Base-by-base conservation (phyloP, 2,113 vertebrate genomes). In the Gobio gobio region DNA sequence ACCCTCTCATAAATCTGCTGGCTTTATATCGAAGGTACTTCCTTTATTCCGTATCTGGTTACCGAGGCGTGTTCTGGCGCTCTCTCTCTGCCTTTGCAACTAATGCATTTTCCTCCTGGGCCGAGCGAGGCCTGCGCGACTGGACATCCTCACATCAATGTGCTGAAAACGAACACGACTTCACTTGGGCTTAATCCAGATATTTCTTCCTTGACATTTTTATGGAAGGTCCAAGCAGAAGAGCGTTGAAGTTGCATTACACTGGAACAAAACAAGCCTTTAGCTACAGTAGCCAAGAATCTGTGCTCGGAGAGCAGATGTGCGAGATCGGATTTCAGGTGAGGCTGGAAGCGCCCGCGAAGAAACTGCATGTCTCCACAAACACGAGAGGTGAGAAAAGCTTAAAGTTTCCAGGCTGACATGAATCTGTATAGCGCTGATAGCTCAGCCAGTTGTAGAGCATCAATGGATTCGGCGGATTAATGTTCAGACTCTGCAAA, bases 81-180 rank as follows among this genome's bases (percentile, higher is more conserved):
- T 83, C 79, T 89, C 45, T 70, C 54, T 45, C 49, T 85, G 87
- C 87, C 58, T 22, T 89, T 33, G 81, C 85, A 88, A 84, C 91
- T 94, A 93, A 95, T 95, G 93, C 79, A 12, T 95, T 94, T 93
- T 90, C 94, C 94, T 95, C 85, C 92, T 94, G 94, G 90, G 87
- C 76, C 82, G 74, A 82, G 86, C 63, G 49, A 61, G 78, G 70
- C 29, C 78, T 88, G 40, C 85, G 64, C 45, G 59, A 92, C 87
- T 78, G 85, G 90, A 86, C 86, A 79, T 61, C 90, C 87, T 92
- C 87, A 83, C 89, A 85, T 91, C 89, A 87, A 91, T 86, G 84
- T 88, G 89, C 51, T 88, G 91, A 92, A 91, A 93, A 92, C 58
- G 70, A 91, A 90, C 80, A 88, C 91, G 83, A 49, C 90, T 89